Conservation (phyloP, 2,888 invertebrate species). For the Melipona bicolor region DNA sequence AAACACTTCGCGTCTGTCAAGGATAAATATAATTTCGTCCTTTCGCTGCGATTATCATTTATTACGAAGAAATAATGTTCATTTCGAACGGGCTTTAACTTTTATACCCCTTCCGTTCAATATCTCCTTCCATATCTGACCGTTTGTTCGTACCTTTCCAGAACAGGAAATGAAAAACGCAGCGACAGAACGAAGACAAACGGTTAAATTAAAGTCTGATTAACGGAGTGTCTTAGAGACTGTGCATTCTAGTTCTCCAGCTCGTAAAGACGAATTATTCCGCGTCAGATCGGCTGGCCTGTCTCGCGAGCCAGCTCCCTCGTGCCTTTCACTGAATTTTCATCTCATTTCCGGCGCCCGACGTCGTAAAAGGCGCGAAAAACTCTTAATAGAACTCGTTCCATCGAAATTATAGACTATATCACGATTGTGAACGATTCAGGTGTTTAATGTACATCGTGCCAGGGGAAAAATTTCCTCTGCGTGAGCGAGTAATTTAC, state of each 20-base stretch:
- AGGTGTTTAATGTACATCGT: background rate
- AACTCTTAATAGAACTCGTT: background rate
- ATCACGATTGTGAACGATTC: background rate
- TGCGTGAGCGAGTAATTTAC: background rate
- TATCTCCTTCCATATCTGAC: background rate
- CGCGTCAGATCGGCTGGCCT: conserved; percentile 3
- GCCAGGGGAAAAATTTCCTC: background rate
- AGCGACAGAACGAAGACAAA: conserved; percentile 35
- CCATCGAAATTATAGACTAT: background rate
- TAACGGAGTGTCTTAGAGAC: conserved; percentile 32
- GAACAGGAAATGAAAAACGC: conserved; percentile 45
- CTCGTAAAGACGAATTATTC: conserved; percentile 20
- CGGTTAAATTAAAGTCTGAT: conserved; percentile 55
- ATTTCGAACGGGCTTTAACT: background rate
- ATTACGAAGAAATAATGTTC: background rate
- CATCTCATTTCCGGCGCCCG: background rate
- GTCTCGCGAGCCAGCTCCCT: background rate
- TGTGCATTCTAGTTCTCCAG: conserved; percentile 9
- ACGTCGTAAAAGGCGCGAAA: background rate
- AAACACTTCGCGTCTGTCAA: background rate
- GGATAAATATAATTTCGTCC: background rate
- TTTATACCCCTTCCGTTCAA: background rate
- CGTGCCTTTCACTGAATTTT: background rate
- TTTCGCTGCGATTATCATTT: background rate
- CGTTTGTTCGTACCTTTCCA: conserved; percentile 1